Evolutionary conservation across 2,797 vertebrate genomes (phyloP).

Genomic region (Coregonus sp.): DNA sequence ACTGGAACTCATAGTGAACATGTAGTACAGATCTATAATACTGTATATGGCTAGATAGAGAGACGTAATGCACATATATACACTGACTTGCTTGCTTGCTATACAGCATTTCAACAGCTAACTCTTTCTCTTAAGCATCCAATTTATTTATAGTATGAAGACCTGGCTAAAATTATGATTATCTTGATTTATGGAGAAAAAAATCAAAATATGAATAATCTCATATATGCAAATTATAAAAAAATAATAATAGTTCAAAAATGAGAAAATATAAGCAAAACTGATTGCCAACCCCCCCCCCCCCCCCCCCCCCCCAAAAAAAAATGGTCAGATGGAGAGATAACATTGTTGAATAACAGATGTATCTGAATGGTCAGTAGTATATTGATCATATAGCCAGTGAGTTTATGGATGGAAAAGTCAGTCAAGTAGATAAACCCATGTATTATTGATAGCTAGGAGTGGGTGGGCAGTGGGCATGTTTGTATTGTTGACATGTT

Average conservation of each 20-base stretch:
- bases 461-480: neutral
- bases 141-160: constrained; percentile 64
- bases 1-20: constrained; percentile 73
- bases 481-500: constrained; percentile 67
- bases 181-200: constrained; percentile 50
- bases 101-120: constrained; percentile 68
- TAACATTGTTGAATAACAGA: neutral
- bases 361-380: constrained; percentile 53
- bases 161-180: constrained; percentile 57
- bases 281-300: no score
- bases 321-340: constrained; percentile 3
- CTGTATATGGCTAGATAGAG: constrained; percentile 82
- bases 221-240: no score
- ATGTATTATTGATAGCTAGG: neutral
- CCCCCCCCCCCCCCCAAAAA: no score
- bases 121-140: constrained; percentile 13
- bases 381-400: constrained; percentile 33
- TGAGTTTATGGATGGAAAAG: no score
- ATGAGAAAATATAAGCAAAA: no score
- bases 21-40: constrained; percentile 77
- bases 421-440: neutral
- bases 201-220: constrained; percentile 26
- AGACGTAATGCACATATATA: constrained; percentile 78
- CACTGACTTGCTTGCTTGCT: constrained; percentile 66
- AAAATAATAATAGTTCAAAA: no score